Conservation (phyloP, 2,888 invertebrate genomes). For the Agriopis marginaria region DNA sequence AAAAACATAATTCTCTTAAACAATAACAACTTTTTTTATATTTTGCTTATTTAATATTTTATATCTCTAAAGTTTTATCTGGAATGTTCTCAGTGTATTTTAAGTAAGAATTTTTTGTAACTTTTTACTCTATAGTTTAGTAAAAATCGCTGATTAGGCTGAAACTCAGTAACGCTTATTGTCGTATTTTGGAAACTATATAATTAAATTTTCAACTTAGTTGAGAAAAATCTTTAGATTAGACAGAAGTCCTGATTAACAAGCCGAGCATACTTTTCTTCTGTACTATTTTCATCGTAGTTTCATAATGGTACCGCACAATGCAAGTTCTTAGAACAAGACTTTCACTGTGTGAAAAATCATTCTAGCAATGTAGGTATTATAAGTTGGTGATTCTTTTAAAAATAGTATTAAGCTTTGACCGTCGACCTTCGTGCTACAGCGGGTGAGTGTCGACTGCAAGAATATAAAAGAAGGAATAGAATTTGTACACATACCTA, state of each 20-base stretch:
- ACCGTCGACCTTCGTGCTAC: conserved; percentile 30
- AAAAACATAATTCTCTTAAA: conserved; percentile 21
- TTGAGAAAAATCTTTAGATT: conserved; percentile 25
- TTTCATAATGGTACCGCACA: conserved; percentile 29
- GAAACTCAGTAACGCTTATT: conserved; percentile 29
- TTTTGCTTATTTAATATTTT: conserved; percentile 25
- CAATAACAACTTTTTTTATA: conserved; percentile 9
- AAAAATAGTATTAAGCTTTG: conserved; percentile 21
- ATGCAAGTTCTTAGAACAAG: conserved; percentile 35
- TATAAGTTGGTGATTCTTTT: conserved; percentile 5
- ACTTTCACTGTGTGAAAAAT: conserved; percentile 35
- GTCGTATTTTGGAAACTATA: conserved; percentile 25
- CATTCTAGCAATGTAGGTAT: conserved; percentile 14
- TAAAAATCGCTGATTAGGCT: conserved; percentile 28
- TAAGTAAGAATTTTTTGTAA: conserved; percentile 11
- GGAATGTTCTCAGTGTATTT: conserved; percentile 32
- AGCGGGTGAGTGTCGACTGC: conserved; percentile 14
- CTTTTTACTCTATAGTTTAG: conserved; percentile 19
- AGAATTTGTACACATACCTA: background rate
- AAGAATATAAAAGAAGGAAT: background rate
- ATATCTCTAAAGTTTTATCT: conserved; percentile 16
- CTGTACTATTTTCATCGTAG: conserved; percentile 44
- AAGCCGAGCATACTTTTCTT: conserved; percentile 32
- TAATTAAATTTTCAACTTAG: conserved; percentile 13
- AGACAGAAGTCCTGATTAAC: conserved; percentile 43